Percentiles rank a stretch among this genome's conserved stretches.
phyloP scores from a whole-genome alignment of 35 echinoderm and acorn worm genomes.

The Heliocidaris tuberculata region DNA sequence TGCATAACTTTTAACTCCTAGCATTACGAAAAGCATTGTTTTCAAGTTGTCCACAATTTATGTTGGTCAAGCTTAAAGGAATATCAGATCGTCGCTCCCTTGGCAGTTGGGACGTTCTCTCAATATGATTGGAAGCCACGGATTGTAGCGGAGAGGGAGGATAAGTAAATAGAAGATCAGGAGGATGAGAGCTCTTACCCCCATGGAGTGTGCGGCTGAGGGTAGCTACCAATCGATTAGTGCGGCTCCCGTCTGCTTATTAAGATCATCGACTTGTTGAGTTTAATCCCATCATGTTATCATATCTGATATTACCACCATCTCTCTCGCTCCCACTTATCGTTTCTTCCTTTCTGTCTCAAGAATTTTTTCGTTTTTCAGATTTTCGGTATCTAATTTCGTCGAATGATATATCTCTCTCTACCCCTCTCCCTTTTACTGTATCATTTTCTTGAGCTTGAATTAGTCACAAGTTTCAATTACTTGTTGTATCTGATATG shows the following conservation, averaged over 20 bases:
- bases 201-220: slow-evolving; percentile 6
- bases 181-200: not conserved
- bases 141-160: slow-evolving; percentile 18
- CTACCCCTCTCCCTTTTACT: not conserved
- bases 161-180: slow-evolving; percentile 28
- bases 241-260: slow-evolving; percentile 15
- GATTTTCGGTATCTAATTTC: not conserved
- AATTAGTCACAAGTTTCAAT: slow-evolving; percentile 5
- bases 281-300: slow-evolving; percentile 15
- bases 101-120: slow-evolving; percentile 5
- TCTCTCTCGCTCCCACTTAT: slow-evolving; percentile 23
- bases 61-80: not conserved
- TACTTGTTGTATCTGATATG: not conserved
- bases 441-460: not conserved
- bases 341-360: not conserved
- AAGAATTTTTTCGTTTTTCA: not conserved
- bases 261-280: slow-evolving; percentile 30
- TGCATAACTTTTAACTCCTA: not conserved
- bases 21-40: not conserved
- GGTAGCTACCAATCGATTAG: slow-evolving; percentile 19
- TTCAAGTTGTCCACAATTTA: not conserved
- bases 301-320: not conserved
- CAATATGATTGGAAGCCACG: slow-evolving; percentile 15
- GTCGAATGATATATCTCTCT: not conserved
- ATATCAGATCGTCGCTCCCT: not conserved